Percentiles rank a stretch among this genome's conserved stretches.
phyloP scores from a whole-genome alignment of 2,113 vertebrate genomes.

The Ameiurus melas region DNA sequence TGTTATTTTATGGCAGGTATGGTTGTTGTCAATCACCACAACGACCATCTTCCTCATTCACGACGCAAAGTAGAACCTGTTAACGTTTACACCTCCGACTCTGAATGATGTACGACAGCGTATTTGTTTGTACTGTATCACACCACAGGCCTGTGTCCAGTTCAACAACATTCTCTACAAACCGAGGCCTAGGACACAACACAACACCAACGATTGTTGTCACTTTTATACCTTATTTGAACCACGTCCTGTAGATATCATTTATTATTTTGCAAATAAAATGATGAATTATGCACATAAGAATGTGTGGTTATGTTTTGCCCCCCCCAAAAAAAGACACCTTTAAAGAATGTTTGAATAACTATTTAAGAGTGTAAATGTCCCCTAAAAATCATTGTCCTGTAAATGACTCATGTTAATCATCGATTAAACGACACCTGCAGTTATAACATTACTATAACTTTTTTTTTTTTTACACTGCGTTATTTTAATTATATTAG shows the following conservation, averaged over 20 bases:
- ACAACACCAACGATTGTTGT: conserved; percentile 19
- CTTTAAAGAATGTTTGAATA: not conserved
- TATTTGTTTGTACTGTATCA: conserved; percentile 29
- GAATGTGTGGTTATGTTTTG: not conserved
- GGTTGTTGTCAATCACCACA: not conserved
- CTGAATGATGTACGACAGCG: conserved; percentile 23
- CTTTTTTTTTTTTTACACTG: not conserved
- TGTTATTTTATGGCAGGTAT: conserved; percentile 2
- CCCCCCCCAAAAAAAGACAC: not conserved
- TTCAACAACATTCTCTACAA: not conserved
- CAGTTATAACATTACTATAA: not conserved
- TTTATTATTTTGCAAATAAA: conserved; percentile 50
- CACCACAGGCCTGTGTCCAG: not conserved
- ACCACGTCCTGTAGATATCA: conserved; percentile 41
- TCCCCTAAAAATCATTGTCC: not conserved
- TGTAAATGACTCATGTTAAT: not conserved
- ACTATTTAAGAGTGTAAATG: not conserved
- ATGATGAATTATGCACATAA: conserved; percentile 36
- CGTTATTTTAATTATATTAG: not conserved
- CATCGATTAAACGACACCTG: not conserved
- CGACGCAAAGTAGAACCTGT: not conserved
- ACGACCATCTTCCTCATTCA: not conserved
- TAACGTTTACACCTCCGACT: conserved; percentile 36
- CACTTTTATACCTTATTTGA: conserved; percentile 48
- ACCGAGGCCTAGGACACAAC: conserved; percentile 25